Conservation (phyloP, 2,113 vertebrate genomes). For the Eupsittula cactorum region DNA sequence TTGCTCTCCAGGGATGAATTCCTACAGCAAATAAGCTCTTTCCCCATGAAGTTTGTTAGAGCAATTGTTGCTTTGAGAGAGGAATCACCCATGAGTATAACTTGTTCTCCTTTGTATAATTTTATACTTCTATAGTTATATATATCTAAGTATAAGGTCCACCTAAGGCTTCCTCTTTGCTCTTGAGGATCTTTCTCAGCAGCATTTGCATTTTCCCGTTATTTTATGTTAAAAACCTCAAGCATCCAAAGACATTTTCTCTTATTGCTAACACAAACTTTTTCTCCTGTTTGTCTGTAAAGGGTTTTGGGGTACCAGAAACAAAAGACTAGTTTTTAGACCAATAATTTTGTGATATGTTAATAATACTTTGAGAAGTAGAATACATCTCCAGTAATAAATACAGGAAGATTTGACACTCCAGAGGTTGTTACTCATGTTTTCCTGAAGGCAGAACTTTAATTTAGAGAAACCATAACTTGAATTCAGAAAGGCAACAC, state of each 20-base stretch:
- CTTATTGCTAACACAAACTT: neutral
- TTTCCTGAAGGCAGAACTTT: neutral
- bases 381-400: neutral
- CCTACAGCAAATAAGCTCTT: neutral
- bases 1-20: rapidly evolving
- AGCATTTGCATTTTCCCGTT: neutral
- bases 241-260: neutral
- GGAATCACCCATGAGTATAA: neutral
- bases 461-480: neutral
- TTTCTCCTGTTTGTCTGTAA: neutral
- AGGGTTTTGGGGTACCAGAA: neutral
- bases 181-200: neutral
- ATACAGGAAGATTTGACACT: neutral
- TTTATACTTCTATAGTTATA: neutral
- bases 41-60: neutral
- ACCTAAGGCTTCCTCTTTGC: neutral
- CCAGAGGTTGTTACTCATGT: neutral
- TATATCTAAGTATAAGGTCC: neutral
- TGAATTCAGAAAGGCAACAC: neutral
- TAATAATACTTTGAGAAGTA: neutral
- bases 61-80: neutral
- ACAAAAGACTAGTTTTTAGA: neutral
- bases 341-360: neutral
- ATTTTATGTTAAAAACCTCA: neutral
- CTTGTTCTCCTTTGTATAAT: neutral